These are phyloP conservation scores for Nothura maculosa DNA, from an alignment of 2,797 vertebrate genomes.

Conservation along the genomic window DNA sequence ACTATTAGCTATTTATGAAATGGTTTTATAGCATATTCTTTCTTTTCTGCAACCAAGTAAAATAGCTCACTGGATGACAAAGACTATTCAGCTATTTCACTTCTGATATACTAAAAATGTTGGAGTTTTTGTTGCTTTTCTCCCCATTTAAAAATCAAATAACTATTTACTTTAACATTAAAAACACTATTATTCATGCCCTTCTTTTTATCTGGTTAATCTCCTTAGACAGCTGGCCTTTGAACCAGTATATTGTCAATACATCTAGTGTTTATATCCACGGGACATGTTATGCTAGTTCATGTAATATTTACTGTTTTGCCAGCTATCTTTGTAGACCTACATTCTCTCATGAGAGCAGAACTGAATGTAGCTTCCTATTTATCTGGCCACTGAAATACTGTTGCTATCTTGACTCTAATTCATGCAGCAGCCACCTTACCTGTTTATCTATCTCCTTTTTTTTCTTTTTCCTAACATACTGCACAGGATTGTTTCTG, in stretches of 20 bases:
- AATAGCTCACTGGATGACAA: background rate
- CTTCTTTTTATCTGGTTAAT: slow-evolving; percentile 1
- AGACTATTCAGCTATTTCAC: background rate
- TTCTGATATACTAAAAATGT: background rate
- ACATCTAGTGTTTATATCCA: slow-evolving; percentile 36
- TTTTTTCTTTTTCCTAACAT: background rate
- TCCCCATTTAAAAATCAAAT: background rate
- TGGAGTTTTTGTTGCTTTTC: background rate
- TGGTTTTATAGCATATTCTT: background rate
- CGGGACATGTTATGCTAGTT: slow-evolving; percentile 23
- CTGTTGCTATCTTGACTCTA: background rate
- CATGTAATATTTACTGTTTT: slow-evolving; percentile 32
- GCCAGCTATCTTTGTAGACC: slow-evolving; percentile 3
- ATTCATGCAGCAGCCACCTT: background rate
- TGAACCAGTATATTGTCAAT: slow-evolving; percentile 33
- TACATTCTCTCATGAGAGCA: background rate
- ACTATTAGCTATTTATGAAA: background rate
- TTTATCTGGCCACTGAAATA: slow-evolving; percentile 17
- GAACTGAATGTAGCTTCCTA: background rate
- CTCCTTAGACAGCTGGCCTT: slow-evolving; percentile 36
- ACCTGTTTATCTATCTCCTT: background rate
- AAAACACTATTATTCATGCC: background rate
- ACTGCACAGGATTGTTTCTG: background rate
- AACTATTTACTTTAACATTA: slow-evolving; percentile 14
- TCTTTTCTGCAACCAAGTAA: background rate